Percentiles rank a stretch among this genome's conserved stretches.
Evolutionary conservation across 1,140 invertebrate species (phyloP).

Genomic region (Nasonia longicornis): DNA sequence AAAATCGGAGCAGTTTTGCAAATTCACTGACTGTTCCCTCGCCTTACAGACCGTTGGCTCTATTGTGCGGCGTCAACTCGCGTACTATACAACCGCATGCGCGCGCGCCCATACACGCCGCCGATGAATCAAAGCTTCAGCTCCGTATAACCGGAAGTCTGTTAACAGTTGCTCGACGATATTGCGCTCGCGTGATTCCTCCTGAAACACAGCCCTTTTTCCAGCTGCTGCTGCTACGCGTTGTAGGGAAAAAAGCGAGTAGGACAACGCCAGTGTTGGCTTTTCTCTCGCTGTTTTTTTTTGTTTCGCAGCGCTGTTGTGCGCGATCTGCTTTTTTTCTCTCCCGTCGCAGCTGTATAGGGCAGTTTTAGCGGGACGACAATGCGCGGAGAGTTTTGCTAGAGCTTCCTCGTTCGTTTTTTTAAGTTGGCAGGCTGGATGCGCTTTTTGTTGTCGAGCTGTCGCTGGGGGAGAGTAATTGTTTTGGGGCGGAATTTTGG

Average conservation of each 20-base stretch:
- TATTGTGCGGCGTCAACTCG: conserved; percentile 3
- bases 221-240: background rate
- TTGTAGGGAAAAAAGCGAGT: background rate
- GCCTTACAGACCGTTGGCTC: conserved; percentile 6
- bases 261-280: background rate
- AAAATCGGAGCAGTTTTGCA: conserved; percentile 24
- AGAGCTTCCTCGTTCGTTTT: background rate
- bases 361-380: background rate
- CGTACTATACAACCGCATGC: background rate
- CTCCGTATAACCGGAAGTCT: conserved; percentile 22
- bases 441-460: background rate
- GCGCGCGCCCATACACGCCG: background rate
- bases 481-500: background rate
- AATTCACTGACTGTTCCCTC: conserved; percentile 26
- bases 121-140: conserved; percentile 20
- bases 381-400: background rate
- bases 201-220: conserved; percentile 4
- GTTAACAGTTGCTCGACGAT: conserved; percentile 22
- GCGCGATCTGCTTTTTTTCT: background rate
- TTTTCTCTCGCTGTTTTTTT: background rate
- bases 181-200: conserved; percentile 15
- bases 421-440: background rate
- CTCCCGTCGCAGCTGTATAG: background rate
- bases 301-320: background rate
- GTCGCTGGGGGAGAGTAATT: background rate